Base-by-base conservation (phyloP, 2,888 invertebrate genomes). In the Napeogenes inachia region DNA sequence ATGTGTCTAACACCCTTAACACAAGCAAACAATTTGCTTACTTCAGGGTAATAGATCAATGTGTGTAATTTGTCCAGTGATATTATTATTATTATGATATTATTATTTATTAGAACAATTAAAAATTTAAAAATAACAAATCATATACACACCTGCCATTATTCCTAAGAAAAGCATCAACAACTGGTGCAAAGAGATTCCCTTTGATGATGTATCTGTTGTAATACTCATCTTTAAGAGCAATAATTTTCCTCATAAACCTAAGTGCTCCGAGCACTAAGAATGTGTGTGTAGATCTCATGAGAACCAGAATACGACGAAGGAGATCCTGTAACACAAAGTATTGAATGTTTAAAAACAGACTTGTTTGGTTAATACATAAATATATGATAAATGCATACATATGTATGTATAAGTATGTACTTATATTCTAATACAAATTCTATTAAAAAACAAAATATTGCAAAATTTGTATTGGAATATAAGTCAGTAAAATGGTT, bases 141-240 rank as follows among this genome's bases (percentile, higher is more conserved):
- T 35, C 6, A 35, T 42, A n/a, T 4, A 71, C 84, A 77, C 60
- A 91, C 88, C 99, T 94, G 78, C 97, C 97, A 84, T 99, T 98
- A 91, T 99, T 99, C 78, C 95, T 94, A 76, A 97, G 94, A 86
- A 99, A 98, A 71, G 98, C 97, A 84, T 98, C 98, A 73, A 99
- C 95, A 63, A 99, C 97, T 45, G 98, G 98, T 72, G 96, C 96
- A 87, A 99, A 97, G 63, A 99, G 92, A 89, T 97, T 97, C 68
- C 97, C 96, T 84, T 97, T 97, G 73, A 97, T 95, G 75, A 99
- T 98, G 88, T 99, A 97, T 79, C 98, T 90, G 91, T 99, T 98
- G 91, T 99, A 99, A 90, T 98, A 98, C 82, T 99, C 99, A 84
- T 99, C 99, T 89, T 99, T 99, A 65, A 99, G 93, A 60, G 98